Evolutionary conservation across 2,797 vertebrate genomes (phyloP), one percentile per base, ranked within the genome.

Genomic region (Enteromius argenteus): DNA sequence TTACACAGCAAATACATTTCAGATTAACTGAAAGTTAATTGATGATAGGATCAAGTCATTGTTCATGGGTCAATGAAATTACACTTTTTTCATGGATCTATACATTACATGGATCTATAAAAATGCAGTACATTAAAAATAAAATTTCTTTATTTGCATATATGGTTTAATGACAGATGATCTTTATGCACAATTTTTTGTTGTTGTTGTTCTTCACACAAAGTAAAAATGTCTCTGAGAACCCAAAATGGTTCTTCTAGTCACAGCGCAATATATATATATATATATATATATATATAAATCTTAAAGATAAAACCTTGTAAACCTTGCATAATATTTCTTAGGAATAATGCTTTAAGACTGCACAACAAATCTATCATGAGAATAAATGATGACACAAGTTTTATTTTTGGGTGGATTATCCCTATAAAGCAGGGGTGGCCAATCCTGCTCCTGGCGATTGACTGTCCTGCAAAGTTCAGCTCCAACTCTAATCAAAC

Each of bases 1-100:
- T 84, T 27, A 42, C 19, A 80, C 35, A 78, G 71, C 66, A 71
- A 75, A 84, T 37, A 23, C 1, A 0, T 35, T 37, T 77, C 19
- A 11, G 39, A 62, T 75, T 66, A 64, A 35, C 11, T 56, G 2
- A 42, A 67, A 4, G 30, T 9, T 30, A 64, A 64, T 73, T 64
- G 14, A 37, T 27, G 39, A 37, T 44, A 19, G 15, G 23, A 32
- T 23, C 5, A 60, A 60, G 10, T 35, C 51, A 1, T 19, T 53
- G 32, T 51, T 82, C 11, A 27, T 27, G 42, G 14, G 9, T 17
- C 15, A 62, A 30, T 64, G 9, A 21, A 37, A 46, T 2, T 1
- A 64, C 15, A 10, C 39, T 6, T 21, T 27, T 64, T 53, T 32
- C 1, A 37, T 46, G 5, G 23, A 13, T 44, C 37, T 21, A 46